Percentiles rank a stretch among this genome's conserved stretches.
Conservation (phyloP, 2,888 invertebrate genomes). For the Cynaeus angustus region DNA sequence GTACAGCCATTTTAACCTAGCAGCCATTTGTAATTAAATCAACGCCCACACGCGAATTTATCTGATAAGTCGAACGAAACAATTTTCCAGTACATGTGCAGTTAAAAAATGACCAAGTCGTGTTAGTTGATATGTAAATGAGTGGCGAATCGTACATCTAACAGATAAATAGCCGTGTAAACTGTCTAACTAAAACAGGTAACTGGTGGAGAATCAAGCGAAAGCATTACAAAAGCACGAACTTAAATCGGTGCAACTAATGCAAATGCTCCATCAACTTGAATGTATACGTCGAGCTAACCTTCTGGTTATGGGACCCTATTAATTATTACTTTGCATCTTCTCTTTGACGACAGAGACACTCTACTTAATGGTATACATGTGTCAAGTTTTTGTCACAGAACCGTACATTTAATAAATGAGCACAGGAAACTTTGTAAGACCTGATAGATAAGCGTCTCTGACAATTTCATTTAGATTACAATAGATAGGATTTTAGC, state of each 20-base stretch:
- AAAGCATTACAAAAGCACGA: conserved; percentile 36
- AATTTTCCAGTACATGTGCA: conserved; percentile 23
- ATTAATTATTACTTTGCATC: conserved; percentile 61
- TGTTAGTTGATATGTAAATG: conserved; percentile 40
- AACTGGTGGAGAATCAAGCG: conserved; percentile 32
- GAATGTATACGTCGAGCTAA: conserved; percentile 27
- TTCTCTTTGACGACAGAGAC: conserved; percentile 58
- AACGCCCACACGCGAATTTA: conserved; percentile 25
- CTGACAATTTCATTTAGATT: conserved; percentile 27
- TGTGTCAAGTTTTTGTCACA: conserved; percentile 57
- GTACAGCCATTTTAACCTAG: neutral
- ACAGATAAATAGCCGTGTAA: conserved; percentile 38
- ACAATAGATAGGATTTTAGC: neutral
- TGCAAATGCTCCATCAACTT: conserved; percentile 32
- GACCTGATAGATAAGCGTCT: conserved; percentile 16
- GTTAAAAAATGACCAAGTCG: conserved; percentile 30
- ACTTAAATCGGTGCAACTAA: conserved; percentile 38
- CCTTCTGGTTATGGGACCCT: conserved; percentile 49
- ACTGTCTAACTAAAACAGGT: conserved; percentile 36
- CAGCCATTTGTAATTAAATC: conserved; percentile 29
- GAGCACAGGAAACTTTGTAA: conserved; percentile 42
- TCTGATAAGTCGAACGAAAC: conserved; percentile 16
- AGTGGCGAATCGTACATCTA: conserved; percentile 35
- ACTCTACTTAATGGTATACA: conserved; percentile 55
- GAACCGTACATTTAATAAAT: conserved; percentile 53